Evolutionary conservation across 2,888 invertebrate species (phyloP).

Genomic region (Capitulum mitella): DNA sequence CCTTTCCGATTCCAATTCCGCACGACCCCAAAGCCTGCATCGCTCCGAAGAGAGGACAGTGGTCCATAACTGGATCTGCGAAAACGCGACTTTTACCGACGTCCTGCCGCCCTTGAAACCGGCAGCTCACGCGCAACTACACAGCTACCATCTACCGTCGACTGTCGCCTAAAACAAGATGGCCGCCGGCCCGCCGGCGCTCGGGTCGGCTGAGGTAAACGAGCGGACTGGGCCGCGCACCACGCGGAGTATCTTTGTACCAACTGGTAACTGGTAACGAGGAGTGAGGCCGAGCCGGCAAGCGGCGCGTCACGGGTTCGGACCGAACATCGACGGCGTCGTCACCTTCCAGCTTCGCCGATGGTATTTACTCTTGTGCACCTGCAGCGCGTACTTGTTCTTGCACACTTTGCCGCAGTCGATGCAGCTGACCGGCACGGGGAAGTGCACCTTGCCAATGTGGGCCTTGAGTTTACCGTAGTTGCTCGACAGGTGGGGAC

Average conservation of each 20-base stretch:
- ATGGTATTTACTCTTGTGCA: conserved; percentile 20
- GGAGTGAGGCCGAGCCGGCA: neutral
- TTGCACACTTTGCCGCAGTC: conserved; percentile 13
- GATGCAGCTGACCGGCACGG: neutral
- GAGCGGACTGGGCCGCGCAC: neutral
- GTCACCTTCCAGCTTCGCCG: neutral
- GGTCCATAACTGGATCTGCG: no score
- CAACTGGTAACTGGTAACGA: neutral
- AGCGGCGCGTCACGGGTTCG: neutral
- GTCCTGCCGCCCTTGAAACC: no score
- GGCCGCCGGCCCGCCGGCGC: neutral
- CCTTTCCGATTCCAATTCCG: no score
- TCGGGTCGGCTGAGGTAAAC: no score
- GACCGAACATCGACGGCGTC: neutral
- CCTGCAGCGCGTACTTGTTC: conserved; percentile 21
- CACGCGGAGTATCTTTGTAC: neutral
- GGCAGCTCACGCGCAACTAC: no score
- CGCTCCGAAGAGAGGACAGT: no score
- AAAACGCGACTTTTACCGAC: no score
- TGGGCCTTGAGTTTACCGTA: conserved; percentile 12
- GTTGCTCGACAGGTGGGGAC: conserved; percentile 16
- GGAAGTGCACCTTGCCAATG: conserved; percentile 19
- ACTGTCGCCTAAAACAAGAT: neutral
- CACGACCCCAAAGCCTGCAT: no score
- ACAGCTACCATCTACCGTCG: no score